Evolutionary conservation across 2,888 invertebrate species (phyloP).

Genomic region (Drosophila algonquin): DNA sequence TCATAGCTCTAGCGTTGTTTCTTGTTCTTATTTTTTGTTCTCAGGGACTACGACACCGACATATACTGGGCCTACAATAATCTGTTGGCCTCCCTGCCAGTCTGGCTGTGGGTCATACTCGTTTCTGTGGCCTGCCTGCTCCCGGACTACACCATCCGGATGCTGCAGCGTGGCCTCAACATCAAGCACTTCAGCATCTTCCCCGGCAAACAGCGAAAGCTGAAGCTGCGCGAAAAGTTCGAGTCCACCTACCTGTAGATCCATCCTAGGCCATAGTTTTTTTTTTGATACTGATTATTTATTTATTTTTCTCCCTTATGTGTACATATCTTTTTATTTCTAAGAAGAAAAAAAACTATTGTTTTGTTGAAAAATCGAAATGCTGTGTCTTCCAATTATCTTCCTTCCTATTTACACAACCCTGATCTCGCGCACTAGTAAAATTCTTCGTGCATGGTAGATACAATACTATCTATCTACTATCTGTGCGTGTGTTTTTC

Average conservation of each 20-base stretch:
- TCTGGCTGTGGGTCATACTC: constrained; percentile 86
- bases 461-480: background rate
- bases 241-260: constrained; percentile 76
- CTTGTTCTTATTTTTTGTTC: background rate
- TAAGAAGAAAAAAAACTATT: constrained; percentile 38
- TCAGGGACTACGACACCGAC: constrained; percentile 85
- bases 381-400: too few relatives aligned
- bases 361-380: constrained; percentile 51
- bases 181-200: constrained; percentile 78
- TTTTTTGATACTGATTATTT: constrained; percentile 60
- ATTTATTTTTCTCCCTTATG: constrained; percentile 55
- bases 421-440: background rate
- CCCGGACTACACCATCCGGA: constrained; percentile 85
- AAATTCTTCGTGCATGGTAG: background rate
- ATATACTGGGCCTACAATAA: constrained; percentile 87
- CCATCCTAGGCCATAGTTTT: constrained; percentile 43
- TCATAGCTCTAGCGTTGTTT: background rate
- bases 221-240: constrained; percentile 63
- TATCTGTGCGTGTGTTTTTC: background rate
- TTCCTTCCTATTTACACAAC: background rate
- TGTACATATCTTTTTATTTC: constrained; percentile 52
- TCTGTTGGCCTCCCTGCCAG: constrained; percentile 86
- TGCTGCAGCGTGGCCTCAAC: constrained; percentile 72
- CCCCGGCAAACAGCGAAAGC: constrained; percentile 74
- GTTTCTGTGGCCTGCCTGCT: constrained; percentile 85